Base-by-base conservation (phyloP, 2,888 invertebrate species). In the Harpalus rubripes region DNA sequence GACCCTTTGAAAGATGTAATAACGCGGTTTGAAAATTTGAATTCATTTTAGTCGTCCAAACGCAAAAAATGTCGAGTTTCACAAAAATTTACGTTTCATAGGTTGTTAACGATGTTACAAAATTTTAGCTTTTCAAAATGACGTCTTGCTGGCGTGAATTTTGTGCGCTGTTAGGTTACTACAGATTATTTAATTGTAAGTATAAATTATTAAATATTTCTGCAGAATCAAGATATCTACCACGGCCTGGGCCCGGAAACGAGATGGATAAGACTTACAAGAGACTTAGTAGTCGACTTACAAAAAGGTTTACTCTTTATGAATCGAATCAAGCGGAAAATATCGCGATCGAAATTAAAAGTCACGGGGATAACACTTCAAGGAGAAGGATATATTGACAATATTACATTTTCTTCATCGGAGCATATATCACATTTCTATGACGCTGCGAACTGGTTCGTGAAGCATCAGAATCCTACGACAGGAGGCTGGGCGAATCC, bases 401-500 rank as follows among this genome's bases (percentile, higher is more conserved):
- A 96, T 91, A 91, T 97, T 85, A 96, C 96, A 6, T 91, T 98
- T 81, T 94, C 96, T 15, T 94, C 95, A 0, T 95, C 96, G 87
- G 96, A 97, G 89, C 99, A 99, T 92, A 94, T 96, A 92, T 95
- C 95, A 87, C 96, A 98, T 91, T 99, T 99, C 92, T 96, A 96
- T 89, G 95, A 96, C 91, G 97, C 98, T 8, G 98, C 98, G 68
- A 95, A 96, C 88, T 99, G 99, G 99, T 96, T 99, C 90, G 95
- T 97, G 63, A 92, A 93, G 39, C 94, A 96, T 91, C 99, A 99
- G 92, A 96, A 98, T 90, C 90, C 93, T 81, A 93, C 93, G 87
- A 94, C 95, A 18, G 99, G 99, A 72, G 99, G 98, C 86, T 99
- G 99, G 98, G 94, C 97, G 74, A 97, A 98, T 89, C 96, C 96